A percentile compares a stretch with the other conserved stretches of the same genome.
phyloP scores from a whole-genome alignment of 35 echinoderm and acorn worm species.

The Ptychodera flava region DNA sequence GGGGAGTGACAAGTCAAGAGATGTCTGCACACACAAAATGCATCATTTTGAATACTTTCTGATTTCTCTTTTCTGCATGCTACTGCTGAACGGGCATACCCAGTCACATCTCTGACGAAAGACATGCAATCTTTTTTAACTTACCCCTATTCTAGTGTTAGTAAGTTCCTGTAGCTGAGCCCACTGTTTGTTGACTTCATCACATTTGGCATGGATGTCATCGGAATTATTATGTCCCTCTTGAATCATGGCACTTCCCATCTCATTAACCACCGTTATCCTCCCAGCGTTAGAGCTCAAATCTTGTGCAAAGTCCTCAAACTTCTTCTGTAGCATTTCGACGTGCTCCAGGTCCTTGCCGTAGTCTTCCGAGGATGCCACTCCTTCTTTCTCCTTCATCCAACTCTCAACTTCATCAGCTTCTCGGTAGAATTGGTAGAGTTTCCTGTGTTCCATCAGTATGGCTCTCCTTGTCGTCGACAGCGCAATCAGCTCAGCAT shows the following conservation, averaged over 20 bases:
- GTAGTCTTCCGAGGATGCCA: constrained; percentile 69
- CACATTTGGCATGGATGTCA: constrained; percentile 46
- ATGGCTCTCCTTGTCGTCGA: constrained; percentile 13
- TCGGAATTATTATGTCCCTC: constrained; percentile 30
- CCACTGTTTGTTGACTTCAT: constrained; percentile 57
- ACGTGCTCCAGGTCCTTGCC: constrained; percentile 93
- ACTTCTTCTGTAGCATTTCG: constrained; percentile 54
- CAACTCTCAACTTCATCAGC: constrained; percentile 54
- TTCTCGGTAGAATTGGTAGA: constrained; percentile 68
- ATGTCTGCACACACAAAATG: no score
- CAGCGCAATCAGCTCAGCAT: constrained; percentile 32
- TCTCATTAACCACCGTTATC: constrained; percentile 25
- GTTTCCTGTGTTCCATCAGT: constrained; percentile 36
- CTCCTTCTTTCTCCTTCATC: constrained; percentile 63
- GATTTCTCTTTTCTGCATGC: no score
- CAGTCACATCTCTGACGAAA: no score
- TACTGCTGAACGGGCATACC: no score
- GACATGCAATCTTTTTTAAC: neutral
- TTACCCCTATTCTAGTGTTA: constrained; percentile 60
- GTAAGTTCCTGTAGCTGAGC: constrained; percentile 61
- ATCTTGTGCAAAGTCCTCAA: constrained; percentile 67
- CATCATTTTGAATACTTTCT: no score
- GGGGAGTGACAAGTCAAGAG: no score
- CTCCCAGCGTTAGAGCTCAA: constrained; percentile 43
- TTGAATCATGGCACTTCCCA: constrained; percentile 37